Base-by-base conservation (phyloP, 37 sponge, comb jelly and placozoan genomes). In the Aphrocallistes beatrix region DNA sequence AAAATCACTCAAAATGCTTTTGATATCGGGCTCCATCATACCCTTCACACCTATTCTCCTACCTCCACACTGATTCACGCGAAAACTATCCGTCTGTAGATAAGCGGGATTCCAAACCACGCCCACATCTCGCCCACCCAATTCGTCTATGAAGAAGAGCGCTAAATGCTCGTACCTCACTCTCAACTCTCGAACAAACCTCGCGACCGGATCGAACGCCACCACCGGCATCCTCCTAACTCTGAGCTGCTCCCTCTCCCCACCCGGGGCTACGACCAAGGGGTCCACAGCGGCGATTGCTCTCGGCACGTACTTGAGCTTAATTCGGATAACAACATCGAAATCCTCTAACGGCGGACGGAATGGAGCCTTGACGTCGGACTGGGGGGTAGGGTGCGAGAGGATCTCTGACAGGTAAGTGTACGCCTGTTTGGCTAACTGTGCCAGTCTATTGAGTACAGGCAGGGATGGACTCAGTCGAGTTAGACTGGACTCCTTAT, bases 91-190 rank as follows among this genome's bases (percentile, higher is more conserved):
- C 3, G 17, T 60, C 21, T 32, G 17, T 6, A 32, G 75, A 30
- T 19, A 60, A 19, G 1, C n/a, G 34, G 94, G 94, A 60, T 91
- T 92, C 97, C 94, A 94, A 13, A 92, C 91, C 40, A 91, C 93
- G 37, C 89, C 97, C 30, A 96, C 91, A 38, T 51, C 84, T 0
- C 28, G 1, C 10, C 97, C 94, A 32, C 97, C 97, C 87, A 89
- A 94, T 23, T 85, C 75, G 83, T 96, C 94, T 86, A 94, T 86
- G 88, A 96, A 96, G 89, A 96, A 96, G 23, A 94, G 69, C 0
- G 89, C 91, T 85, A 92, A 90, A 6, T 96, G 90, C 28, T 90
- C 95, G 39, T 38, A 32, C 38, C 83, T 88, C 36, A 93, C 94
- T 85, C 94, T 92, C 37, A 96, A 83, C 81, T 90, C 93, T 0